Percentiles rank a stretch among this genome's conserved stretches.
phyloP scores from a whole-genome alignment of 2,113 vertebrate genomes.

The Sinosuthora webbiana region DNA sequence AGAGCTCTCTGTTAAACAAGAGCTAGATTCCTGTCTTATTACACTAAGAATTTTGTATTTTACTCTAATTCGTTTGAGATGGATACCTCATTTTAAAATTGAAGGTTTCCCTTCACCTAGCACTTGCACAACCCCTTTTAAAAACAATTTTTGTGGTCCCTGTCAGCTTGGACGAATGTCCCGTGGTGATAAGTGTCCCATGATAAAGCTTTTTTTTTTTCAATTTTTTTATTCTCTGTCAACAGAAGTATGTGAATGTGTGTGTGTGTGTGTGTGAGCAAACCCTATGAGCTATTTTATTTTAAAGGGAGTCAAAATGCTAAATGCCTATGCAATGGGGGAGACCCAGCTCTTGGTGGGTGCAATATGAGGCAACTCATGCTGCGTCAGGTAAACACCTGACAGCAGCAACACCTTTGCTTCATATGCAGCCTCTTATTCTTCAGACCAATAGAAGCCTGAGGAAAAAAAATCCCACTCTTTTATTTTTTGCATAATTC shows the following conservation, averaged over 20 bases:
- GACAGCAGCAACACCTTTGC: not conserved
- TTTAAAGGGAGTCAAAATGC: not conserved
- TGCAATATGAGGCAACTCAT: fast-evolving
- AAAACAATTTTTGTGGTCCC: not conserved
- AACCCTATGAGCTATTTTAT: not conserved
- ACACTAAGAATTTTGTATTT: not conserved
- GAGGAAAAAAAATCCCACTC: fast-evolving
- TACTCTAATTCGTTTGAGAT: not conserved
- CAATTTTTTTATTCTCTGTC: not conserved
- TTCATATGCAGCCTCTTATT: not conserved
- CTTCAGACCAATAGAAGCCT: not conserved
- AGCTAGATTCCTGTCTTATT: not conserved
- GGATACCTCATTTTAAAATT: not conserved
- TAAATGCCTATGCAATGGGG: not conserved
- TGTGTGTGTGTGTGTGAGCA: not conserved
- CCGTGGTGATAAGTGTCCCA: not conserved
- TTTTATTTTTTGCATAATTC: not conserved
- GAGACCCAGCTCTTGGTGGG: not conserved
- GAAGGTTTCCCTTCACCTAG: not conserved
- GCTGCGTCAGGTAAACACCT: not conserved
- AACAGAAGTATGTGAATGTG: not conserved
- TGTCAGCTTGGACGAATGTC: not conserved
- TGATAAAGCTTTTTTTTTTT: not conserved
- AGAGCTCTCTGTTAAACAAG: not conserved
- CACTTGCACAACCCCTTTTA: not conserved